phyloP scores from a whole-genome alignment of 2,797 vertebrate genomes.

The Spatula versicolor region DNA sequence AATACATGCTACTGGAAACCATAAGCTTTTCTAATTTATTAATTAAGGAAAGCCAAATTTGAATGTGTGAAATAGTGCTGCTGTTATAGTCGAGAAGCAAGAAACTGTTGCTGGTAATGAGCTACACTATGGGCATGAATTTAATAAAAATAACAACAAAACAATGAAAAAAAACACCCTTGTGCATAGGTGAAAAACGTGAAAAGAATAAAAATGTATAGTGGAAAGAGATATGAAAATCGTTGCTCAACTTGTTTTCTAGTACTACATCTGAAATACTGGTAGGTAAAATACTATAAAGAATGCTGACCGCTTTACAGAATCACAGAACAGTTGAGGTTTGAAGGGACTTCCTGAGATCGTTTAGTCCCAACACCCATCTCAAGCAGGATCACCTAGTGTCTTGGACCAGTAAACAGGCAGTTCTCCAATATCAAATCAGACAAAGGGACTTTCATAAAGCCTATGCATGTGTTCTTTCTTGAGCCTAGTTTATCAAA shows the following conservation, averaged over 20 bases:
- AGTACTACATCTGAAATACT: not conserved
- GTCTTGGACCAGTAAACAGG: not conserved
- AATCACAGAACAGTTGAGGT: too few relatives aligned
- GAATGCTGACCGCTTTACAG: not conserved
- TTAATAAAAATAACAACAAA: not conserved
- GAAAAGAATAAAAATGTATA: not conserved
- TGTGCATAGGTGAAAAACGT: not conserved
- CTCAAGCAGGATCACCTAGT: not conserved
- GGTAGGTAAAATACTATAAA: not conserved
- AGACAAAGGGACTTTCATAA: not conserved
- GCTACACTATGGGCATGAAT: not conserved
- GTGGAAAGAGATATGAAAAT: not conserved
- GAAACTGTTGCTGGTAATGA: not conserved
- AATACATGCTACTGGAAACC: not conserved
- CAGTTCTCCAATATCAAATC: not conserved
- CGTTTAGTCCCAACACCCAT: too few relatives aligned
- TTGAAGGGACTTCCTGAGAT: too few relatives aligned
- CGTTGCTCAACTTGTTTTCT: not conserved
- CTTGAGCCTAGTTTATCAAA: not conserved
- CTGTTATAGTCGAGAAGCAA: not conserved
- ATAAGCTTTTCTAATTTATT: not conserved
- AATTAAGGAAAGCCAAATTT: not conserved
- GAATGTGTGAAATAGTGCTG: not conserved
- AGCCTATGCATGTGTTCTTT: not conserved
- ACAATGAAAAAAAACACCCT: not conserved